phyloP scores from a whole-genome alignment of 2,888 invertebrate species.

The Linnaemya tessellans region DNA sequence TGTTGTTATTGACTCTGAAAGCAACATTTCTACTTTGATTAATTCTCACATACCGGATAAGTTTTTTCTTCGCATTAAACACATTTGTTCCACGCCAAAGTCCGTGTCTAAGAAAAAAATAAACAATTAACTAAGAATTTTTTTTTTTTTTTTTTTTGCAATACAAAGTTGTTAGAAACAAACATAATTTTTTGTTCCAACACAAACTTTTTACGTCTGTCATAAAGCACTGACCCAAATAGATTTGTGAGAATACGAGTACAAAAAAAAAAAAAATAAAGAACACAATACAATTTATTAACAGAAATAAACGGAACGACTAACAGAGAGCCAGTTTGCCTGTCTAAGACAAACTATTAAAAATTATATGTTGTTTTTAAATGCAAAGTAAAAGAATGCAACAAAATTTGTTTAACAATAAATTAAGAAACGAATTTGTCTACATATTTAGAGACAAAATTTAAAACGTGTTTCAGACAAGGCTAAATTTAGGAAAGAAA shows the following conservation, averaged over 20 bases:
- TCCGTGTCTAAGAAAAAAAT: slow-evolving; percentile 20
- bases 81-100: slow-evolving; percentile 10
- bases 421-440: neutral
- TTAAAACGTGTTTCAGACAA: slow-evolving; percentile 35
- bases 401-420: slow-evolving; percentile 11
- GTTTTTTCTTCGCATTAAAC: neutral
- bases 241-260: slow-evolving; percentile 4
- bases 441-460: neutral
- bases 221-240: slow-evolving; percentile 61
- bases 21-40: slow-evolving; percentile 27
- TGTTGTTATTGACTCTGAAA: slow-evolving; percentile 4
- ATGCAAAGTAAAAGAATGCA: slow-evolving; percentile 28
- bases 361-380: slow-evolving; percentile 17
- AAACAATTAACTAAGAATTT: slow-evolving; percentile 33
- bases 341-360: neutral
- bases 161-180: slow-evolving; percentile 26
- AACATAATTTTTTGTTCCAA: slow-evolving; percentile 19
- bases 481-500: neutral
- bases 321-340: neutral
- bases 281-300: slow-evolving; percentile 8
- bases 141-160: too few relatives aligned
- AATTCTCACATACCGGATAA: slow-evolving; percentile 17
- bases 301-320: slow-evolving; percentile 17
- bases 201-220: slow-evolving; percentile 16
- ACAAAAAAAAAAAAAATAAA: neutral